phyloP scores from a whole-genome alignment of 2,888 invertebrate genomes.

The Epirrita christyi region DNA sequence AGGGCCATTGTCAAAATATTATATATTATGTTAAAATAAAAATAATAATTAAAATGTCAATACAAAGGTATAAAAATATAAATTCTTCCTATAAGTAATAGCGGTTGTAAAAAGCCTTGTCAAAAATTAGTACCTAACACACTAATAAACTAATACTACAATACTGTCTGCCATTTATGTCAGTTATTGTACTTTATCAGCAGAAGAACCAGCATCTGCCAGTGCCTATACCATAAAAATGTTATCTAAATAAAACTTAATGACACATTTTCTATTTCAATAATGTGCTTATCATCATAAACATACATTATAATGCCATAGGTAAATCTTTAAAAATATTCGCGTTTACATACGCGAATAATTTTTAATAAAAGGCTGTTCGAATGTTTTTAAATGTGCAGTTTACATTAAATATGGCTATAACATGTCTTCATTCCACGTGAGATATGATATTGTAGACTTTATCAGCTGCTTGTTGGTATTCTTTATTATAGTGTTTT shows the following conservation, averaged over 20 bases:
- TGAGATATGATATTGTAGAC: constrained; percentile 35
- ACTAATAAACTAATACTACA: too few relatives aligned
- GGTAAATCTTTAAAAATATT: constrained; percentile 10
- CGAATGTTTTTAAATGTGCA: constrained; percentile 8
- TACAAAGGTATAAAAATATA: too few relatives aligned
- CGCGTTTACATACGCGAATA: too few relatives aligned
- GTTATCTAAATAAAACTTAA: constrained; percentile 13
- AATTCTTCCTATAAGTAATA: too few relatives aligned
- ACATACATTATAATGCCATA: constrained; percentile 11
- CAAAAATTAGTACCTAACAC: too few relatives aligned
- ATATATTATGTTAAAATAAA: too few relatives aligned
- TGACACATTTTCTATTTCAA: constrained; percentile 18
- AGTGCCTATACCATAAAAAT: constrained; percentile 6
- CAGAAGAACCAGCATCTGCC: constrained; percentile 13
- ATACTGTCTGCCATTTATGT: too few relatives aligned
- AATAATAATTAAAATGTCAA: too few relatives aligned
- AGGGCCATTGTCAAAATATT: too few relatives aligned
- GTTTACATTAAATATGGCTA: constrained; percentile 11
- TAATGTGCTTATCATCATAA: constrained; percentile 15
- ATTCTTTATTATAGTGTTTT: neutral
- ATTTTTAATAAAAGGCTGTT: constrained; percentile 8
- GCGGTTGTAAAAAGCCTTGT: too few relatives aligned
- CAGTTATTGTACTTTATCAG: constrained; percentile 6
- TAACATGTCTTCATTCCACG: constrained; percentile 34
- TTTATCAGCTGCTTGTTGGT: constrained; percentile 22